These are phyloP conservation scores for Anas flavirostris DNA, from an alignment of 2,797 vertebrate genomes.

Conservation along the genomic window DNA sequence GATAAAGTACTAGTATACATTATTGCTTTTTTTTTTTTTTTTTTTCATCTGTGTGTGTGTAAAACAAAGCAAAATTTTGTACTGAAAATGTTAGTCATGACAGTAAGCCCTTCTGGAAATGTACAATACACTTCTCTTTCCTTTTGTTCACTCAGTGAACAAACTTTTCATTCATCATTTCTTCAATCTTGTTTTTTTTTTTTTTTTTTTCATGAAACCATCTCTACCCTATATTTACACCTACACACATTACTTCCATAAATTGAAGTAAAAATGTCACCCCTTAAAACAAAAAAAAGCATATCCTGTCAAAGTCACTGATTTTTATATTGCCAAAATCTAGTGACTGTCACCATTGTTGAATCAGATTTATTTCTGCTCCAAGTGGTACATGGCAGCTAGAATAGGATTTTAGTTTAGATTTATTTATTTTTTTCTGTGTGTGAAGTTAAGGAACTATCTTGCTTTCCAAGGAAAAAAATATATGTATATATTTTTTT, in stretches of 20 bases:
- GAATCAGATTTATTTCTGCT: background rate
- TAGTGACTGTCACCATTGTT: background rate
- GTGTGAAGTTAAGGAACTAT: background rate
- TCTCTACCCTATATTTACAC: background rate
- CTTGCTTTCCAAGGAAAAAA: background rate
- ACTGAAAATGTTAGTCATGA: background rate
- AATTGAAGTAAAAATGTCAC: background rate
- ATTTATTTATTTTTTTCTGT: background rate
- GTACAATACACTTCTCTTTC: background rate
- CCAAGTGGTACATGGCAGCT: background rate
- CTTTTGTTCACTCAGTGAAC: background rate
- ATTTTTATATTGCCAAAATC: background rate
- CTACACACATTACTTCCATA: background rate
- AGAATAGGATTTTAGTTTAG: background rate
- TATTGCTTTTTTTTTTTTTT: background rate
- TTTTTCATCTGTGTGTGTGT: background rate
- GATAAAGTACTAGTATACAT: background rate
- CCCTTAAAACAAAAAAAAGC: background rate
- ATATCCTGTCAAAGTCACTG: background rate
- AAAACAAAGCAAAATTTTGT: conserved; percentile 1
- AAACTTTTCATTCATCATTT: background rate
- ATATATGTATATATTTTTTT: background rate
- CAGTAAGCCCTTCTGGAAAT: background rate
- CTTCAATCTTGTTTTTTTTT: background rate
- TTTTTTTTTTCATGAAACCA: background rate